These are phyloP conservation scores for Spodoptera littoralis DNA, from an alignment of 2,888 invertebrate species.

Conservation along the genomic window DNA sequence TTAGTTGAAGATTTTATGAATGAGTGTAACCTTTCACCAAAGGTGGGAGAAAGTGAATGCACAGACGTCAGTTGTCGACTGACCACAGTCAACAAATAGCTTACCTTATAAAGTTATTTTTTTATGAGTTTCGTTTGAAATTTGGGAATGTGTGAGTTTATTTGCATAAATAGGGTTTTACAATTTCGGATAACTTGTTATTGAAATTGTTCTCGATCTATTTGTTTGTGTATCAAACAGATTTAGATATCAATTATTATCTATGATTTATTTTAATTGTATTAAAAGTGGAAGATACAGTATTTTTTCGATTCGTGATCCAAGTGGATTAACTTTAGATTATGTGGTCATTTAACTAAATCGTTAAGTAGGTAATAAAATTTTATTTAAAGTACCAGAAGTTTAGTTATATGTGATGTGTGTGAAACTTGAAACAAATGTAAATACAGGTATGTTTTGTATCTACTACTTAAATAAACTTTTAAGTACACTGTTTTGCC, in stretches of 20 bases:
- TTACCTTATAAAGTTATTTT: background rate
- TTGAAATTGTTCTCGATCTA: constrained; percentile 23
- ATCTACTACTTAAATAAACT: background rate
- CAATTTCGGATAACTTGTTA: constrained; percentile 11
- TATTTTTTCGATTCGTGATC: too few relatives aligned
- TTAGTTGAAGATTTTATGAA: constrained; percentile 34
- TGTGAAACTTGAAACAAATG: constrained; percentile 14
- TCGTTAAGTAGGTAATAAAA: too few relatives aligned
- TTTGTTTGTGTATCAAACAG: constrained; percentile 11
- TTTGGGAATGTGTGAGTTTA: too few relatives aligned
- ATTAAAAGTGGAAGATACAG: too few relatives aligned
- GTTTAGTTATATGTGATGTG: constrained; percentile 8
- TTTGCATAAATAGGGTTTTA: background rate
- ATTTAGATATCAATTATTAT: constrained; percentile 15
- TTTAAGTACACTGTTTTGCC: too few relatives aligned
- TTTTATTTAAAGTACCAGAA: too few relatives aligned
- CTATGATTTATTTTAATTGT: background rate
- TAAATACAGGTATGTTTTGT: constrained; percentile 22
- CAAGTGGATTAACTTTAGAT: too few relatives aligned
- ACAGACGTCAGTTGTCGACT: constrained; percentile 26
- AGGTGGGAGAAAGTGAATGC: constrained; percentile 53
- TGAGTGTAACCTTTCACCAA: constrained; percentile 57
- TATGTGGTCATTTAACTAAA: too few relatives aligned
- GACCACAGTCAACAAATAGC: constrained; percentile 10
- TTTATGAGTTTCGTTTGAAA: too few relatives aligned